Evolutionary conservation across 30 jellyfish, hydroid and myxozoan species (phyloP), one percentile per base, ranked within the genome.

Genomic region (Chrysaora quinquecirrha): DNA sequence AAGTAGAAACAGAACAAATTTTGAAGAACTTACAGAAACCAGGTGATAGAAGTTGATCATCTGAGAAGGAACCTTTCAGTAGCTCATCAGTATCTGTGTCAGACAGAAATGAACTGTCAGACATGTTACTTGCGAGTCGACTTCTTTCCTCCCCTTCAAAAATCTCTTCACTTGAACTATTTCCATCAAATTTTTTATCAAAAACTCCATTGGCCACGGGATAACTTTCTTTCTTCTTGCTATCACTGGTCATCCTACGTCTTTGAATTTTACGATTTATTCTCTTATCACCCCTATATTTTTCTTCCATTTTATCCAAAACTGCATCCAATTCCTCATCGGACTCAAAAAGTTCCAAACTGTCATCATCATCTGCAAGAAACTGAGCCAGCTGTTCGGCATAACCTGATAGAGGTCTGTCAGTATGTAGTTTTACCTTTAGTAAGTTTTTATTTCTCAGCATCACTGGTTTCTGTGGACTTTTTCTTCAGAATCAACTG

Each of bases 331-430:
- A 64, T 70, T 93, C 98, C 54, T 93, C 98, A 46, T 93, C 98
- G 21, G 98, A 87, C 56, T 93, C 98, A 62, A 80, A 76, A 46
- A 93, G 80, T 34, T 93, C 98, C 52, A 93, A 60, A 18, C 86
- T 93, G 23, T 91, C 91, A 71, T 93, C 98, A 56, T 95, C 99
- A 69, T 95, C 99, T 30, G 94, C 99, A 38, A 95, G 77, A 28
- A 95, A 95, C 50, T 84, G 89, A 7, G 94, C 96, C 1, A 95
- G 86, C 69, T 89, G 91, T 58, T 88, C 96, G 0, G 99, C 99
- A 85, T 85, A 95, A 3, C 95, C 89, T 30, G 99, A 95, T 34
- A 95, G 64, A 3, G 99, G 99, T 22, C 99, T 78, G 52, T 87
- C 98, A 23, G 95, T 56, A 34, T 85, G 89, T 1, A 66, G 66